A percentile compares a stretch with the other conserved stretches of the same genome.
Evolutionary conservation across 2,113 vertebrate genomes (phyloP).

Genomic region (Atractosteus spatula): DNA sequence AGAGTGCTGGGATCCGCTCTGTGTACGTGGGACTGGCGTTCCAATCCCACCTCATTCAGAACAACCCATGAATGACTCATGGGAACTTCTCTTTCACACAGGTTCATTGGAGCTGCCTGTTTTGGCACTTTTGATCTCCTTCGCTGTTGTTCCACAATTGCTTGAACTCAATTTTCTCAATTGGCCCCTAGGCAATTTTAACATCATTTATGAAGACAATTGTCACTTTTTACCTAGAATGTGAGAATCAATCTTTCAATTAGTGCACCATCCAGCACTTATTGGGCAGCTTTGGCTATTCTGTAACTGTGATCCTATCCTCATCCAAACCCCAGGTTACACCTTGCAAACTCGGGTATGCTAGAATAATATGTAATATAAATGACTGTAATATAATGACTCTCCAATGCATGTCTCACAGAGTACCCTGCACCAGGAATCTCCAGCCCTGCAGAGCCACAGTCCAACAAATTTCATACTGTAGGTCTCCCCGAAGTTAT

Average conservation of each 20-base stretch:
- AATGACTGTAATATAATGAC: not conserved
- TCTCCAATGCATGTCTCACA: no score
- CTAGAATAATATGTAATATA: not conserved
- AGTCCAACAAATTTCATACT: no score
- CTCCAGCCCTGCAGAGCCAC: no score
- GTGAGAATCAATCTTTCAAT: constrained; percentile 43
- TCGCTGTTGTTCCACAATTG: constrained; percentile 15
- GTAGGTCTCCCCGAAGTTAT: no score
- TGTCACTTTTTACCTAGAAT: constrained; percentile 29
- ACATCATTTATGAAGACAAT: not conserved
- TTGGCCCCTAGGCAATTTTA: constrained; percentile 22
- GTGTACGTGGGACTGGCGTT: not conserved
- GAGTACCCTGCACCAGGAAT: no score
- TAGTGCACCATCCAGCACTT: constrained; percentile 25
- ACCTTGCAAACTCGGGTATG: no score
- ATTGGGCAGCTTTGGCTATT: constrained; percentile 19
- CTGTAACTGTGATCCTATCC: constrained; percentile 10
- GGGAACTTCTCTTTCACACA: constrained; percentile 15
- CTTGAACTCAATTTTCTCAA: constrained; percentile 21
- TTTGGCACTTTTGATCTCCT: constrained; percentile 32
- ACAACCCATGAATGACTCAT: not conserved
- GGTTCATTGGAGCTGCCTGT: constrained; percentile 19
- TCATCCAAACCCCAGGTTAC: not conserved
- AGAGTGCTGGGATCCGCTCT: not conserved
- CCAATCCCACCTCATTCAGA: constrained; percentile 5